These are phyloP conservation scores for Galerucella pusilla DNA, from an alignment of 2,888 invertebrate species.

Conservation along the genomic window DNA sequence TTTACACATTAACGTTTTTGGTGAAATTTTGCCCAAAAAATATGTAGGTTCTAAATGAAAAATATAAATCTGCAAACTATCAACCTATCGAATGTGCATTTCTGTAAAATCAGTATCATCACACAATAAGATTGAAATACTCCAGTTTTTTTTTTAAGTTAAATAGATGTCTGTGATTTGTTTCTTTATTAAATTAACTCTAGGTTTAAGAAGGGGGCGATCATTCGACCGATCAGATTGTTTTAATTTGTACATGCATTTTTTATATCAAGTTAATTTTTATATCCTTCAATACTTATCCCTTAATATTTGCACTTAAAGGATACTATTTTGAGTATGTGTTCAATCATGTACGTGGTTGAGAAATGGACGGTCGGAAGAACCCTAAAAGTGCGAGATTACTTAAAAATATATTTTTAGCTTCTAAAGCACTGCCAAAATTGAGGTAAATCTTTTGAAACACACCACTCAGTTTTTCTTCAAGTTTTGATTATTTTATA, in stretches of 20 bases:
- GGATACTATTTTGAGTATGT: neutral
- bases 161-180: slow-evolving; percentile 62
- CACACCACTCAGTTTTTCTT: slow-evolving; percentile 12
- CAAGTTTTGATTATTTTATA: neutral
- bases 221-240: slow-evolving; percentile 3
- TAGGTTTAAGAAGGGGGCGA: slow-evolving; percentile 26
- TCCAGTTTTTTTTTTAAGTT: slow-evolving; percentile 44
- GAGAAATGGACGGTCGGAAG: neutral
- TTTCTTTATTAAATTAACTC: slow-evolving; percentile 52
- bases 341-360: neutral
- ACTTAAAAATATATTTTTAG: slow-evolving; percentile 47
- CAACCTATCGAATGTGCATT: neutral
- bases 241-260: slow-evolving; percentile 18
- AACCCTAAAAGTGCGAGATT: slow-evolving; percentile 50
- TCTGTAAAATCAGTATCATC: slow-evolving; percentile 37
- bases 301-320: neutral
- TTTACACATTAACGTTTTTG: too few relatives aligned
- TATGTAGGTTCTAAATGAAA: neutral
- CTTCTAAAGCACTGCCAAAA: slow-evolving; percentile 56
- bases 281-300: neutral
- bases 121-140: slow-evolving; percentile 48
- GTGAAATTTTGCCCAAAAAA: neutral
- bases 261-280: neutral
- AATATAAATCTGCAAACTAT: slow-evolving; percentile 15
- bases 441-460: slow-evolving; percentile 33